Conservation (phyloP, 2,888 invertebrate genomes). For the Cybosia mesomella region DNA sequence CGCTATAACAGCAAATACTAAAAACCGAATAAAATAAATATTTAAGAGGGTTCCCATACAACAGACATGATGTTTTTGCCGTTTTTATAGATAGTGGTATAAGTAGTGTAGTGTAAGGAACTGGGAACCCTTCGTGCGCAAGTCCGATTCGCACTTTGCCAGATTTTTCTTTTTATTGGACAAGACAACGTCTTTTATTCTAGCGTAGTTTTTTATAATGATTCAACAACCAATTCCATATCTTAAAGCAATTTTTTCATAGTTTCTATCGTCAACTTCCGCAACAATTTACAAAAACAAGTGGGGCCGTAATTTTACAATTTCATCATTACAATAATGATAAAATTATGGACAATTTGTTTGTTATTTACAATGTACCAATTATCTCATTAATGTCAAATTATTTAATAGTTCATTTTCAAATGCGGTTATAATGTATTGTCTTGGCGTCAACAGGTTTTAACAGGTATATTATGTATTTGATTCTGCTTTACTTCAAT, state of each 20-base stretch:
- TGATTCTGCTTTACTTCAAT: too few species aligned
- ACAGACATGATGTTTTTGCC: too few species aligned
- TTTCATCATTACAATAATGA: slow-evolving; percentile 47
- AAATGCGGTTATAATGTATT: neutral
- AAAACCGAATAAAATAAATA: too few species aligned
- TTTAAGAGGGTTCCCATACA: too few species aligned
- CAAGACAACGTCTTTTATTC: neutral
- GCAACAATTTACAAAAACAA: slow-evolving; percentile 9
- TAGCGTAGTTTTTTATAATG: neutral
- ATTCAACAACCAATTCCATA: neutral
- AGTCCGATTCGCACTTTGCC: too few species aligned
- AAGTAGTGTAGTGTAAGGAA: too few species aligned
- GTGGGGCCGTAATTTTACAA: slow-evolving; percentile 30
- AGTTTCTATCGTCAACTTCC: slow-evolving; percentile 6
- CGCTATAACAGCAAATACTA: too few species aligned
- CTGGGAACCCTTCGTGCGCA: too few species aligned
- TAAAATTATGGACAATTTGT: slow-evolving; percentile 36
- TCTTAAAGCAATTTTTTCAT: neutral
- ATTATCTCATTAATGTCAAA: slow-evolving; percentile 32
- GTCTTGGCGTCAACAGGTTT: too few species aligned
- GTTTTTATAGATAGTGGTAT: too few species aligned
- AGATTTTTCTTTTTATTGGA: neutral
- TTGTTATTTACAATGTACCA: slow-evolving; percentile 33
- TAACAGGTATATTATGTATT: too few species aligned
- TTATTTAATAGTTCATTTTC: neutral